Base-by-base conservation (phyloP, 2,888 invertebrate genomes). In the Amblyjoppa proteus region DNA sequence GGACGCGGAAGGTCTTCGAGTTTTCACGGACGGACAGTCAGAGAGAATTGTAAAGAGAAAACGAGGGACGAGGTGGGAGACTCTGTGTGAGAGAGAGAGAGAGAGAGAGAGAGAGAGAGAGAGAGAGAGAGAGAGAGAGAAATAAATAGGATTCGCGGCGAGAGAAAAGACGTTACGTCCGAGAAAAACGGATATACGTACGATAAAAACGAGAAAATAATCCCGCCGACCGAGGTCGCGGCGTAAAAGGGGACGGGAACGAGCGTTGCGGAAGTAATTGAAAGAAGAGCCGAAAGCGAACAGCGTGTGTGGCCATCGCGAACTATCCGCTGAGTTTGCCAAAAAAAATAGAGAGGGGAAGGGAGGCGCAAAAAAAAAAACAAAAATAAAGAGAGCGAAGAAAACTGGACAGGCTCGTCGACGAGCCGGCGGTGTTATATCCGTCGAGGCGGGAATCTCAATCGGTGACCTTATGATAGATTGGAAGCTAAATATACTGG, bases 171-270 rank as follows among this genome's bases (percentile, higher is more conserved):
- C 25, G 53, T 53, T 77, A n/a, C 9, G 34, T 45, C 28, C 16
- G n/a, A 45, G 5, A 25, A 16, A 74, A 25, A 45, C 28, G 38
- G 58, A 16, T 38, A 34, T 38, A 76, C 61, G 70, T 77, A 49
- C 20, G 20, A 56, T 75, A 69, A 74, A 74, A 69, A 69, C 56
- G 81, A 38, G 74, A 70, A 70, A 73, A 73, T 66, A 80, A 73
- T 80, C 20, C 11, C 51, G 20, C 16, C 38, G 41, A 20, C 16
- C 25, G 31, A 1, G 38, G 3, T 5, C 3, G 51, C 34, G 41
- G 34, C 13, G 45, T 41, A 34, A 20, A 51, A 71, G 9, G 64
- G 31, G 9, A 25, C 4, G 34, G 20, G 49, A 64, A 58, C 81
- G 68, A 74, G 74, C 61, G 51, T 41, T 49, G 45, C 7, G 38